Evolutionary conservation across 53 echinoderm and acorn worm genomes (phyloP).

Genomic region (Stichopus horrens): DNA sequence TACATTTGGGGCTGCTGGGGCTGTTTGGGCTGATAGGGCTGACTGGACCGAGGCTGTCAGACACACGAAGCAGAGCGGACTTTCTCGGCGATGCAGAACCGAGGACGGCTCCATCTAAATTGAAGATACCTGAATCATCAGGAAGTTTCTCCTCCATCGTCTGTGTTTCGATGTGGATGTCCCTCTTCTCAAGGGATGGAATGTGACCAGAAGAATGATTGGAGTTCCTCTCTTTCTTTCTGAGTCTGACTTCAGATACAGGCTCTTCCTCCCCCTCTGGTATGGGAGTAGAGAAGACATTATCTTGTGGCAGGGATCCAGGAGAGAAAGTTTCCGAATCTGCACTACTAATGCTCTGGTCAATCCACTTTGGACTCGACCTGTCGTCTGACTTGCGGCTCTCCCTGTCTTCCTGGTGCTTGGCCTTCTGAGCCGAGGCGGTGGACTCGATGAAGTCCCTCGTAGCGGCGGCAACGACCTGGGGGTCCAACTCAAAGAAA

Average conservation of each 20-base stretch:
- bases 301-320: slow-evolving; percentile 21
- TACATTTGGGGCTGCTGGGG: slow-evolving; percentile 60
- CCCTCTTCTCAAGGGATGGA: slow-evolving; percentile 42
- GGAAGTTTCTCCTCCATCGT: slow-evolving; percentile 52
- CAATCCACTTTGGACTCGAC: slow-evolving; percentile 91
- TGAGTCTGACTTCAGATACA: background rate
- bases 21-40: slow-evolving; percentile 46
- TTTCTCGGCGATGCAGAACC: slow-evolving; percentile 63
- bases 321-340: slow-evolving; percentile 69
- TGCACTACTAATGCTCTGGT: slow-evolving; percentile 81
- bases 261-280: background rate
- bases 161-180: slow-evolving; percentile 27
- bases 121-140: slow-evolving; percentile 44
- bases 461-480: slow-evolving; percentile 71
- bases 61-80: slow-evolving; percentile 61
- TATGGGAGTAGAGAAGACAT: slow-evolving; percentile 25
- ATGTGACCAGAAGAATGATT: slow-evolving; percentile 3
- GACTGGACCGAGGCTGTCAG: slow-evolving; percentile 21
- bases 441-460: slow-evolving; percentile 64
- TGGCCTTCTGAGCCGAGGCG: slow-evolving; percentile 49
- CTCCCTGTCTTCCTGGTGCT: slow-evolving; percentile 58
- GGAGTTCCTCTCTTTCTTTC: slow-evolving; percentile 22
- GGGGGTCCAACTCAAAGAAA: slow-evolving; percentile 83
- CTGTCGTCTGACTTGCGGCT: slow-evolving; percentile 46
- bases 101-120: slow-evolving; percentile 61